Evolutionary conservation across 1,140 invertebrate genomes (phyloP).

Genomic region (Linepithema humile): DNA sequence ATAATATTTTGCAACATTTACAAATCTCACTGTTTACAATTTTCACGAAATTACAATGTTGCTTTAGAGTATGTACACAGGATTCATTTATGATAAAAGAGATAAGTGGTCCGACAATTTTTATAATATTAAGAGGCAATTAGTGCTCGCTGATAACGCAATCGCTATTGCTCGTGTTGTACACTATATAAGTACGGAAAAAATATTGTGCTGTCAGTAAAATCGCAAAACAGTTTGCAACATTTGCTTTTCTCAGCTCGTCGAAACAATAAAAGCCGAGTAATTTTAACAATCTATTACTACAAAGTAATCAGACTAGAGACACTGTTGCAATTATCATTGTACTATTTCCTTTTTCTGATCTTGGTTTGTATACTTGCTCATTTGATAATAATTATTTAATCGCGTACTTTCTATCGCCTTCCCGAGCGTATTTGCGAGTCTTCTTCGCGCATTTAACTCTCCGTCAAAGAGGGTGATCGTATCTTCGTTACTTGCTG

Average conservation of each 20-base stretch:
- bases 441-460: background rate
- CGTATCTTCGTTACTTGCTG: background rate
- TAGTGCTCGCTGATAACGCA: no score
- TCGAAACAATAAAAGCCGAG: background rate
- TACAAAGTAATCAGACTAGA: background rate
- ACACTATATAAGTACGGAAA: background rate
- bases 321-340: background rate
- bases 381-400: background rate
- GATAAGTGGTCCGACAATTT: no score
- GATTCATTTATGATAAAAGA: no score
- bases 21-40: background rate
- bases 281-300: background rate
- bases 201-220: background rate
- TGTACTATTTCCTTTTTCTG: background rate
- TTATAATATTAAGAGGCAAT: no score
- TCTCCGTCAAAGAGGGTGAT: background rate
- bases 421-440: background rate
- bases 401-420: background rate
- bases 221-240: background rate
- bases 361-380: background rate
- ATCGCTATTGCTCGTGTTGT: no score
- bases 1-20: no score
- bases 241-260: background rate
- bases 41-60: no score
- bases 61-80: no score